Conservation (phyloP, 2,888 invertebrate genomes). For the Athrips mouffetella region DNA sequence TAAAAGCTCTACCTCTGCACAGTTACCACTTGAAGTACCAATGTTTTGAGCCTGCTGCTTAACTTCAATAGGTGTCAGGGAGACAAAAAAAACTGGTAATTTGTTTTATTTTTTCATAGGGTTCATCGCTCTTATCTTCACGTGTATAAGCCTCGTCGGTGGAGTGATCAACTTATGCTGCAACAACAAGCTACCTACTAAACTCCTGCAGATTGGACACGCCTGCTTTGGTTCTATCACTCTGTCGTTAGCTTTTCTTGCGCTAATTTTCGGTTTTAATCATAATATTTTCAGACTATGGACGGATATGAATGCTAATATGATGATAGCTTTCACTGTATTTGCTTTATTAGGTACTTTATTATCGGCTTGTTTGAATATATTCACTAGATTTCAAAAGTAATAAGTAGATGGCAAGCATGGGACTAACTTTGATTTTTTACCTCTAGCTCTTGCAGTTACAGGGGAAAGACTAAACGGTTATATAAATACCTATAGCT, state of each 20-base stretch:
- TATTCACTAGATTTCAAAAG: conserved; percentile 1
- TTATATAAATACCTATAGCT: background rate
- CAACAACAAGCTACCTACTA: conserved; percentile 23
- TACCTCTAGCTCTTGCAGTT: no score
- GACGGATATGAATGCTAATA: conserved; percentile 23
- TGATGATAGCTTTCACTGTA: conserved; percentile 38
- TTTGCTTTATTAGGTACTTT: conserved; percentile 42
- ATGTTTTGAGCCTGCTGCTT: no score
- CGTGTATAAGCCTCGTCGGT: conserved; percentile 43
- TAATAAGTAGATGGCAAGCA: background rate
- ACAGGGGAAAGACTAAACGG: background rate
- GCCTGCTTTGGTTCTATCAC: conserved; percentile 36
- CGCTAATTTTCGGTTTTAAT: conserved; percentile 39
- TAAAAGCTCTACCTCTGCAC: no score
- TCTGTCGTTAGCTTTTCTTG: conserved; percentile 39
- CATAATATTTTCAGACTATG: conserved; percentile 22
- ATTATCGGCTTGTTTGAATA: conserved; percentile 27
- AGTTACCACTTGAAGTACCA: no score
- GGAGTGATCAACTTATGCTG: conserved; percentile 40
- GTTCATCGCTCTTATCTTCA: conserved; percentile 44
- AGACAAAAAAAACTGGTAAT: no score
- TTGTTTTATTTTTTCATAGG: conserved; percentile 40
- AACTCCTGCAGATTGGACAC: conserved; percentile 34
- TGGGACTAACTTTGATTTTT: no score
- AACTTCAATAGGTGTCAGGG: no score